These are phyloP conservation scores for Mycetomoellerius zeteki DNA, from an alignment of 1,140 invertebrate species.

Conservation along the genomic window DNA sequence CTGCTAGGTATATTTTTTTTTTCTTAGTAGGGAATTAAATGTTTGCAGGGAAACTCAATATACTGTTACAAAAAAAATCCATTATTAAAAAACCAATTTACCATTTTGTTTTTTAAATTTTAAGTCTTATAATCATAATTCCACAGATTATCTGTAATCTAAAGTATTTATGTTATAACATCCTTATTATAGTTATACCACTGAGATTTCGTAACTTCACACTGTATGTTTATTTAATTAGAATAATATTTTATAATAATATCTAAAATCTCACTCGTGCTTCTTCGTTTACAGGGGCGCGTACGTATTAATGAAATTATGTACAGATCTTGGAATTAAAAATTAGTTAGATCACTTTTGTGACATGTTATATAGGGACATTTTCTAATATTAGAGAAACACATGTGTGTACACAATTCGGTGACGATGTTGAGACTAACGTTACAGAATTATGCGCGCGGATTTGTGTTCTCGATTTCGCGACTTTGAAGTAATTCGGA, in stretches of 20 bases:
- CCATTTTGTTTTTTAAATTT: conserved; percentile 32
- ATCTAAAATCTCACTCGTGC: not conserved
- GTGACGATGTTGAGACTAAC: conserved; percentile 20
- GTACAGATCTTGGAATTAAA: not conserved
- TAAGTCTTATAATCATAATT: conserved; percentile 18
- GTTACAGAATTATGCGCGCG: not conserved
- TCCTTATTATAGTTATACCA: not conserved
- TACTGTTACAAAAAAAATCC: not conserved
- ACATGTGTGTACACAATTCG: not conserved
- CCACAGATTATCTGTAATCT: not conserved
- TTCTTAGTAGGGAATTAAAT: not conserved
- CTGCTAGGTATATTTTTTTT: conserved; percentile 89
- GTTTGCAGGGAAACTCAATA: not conserved
- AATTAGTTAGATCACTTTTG: not conserved
- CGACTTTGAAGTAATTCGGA: conserved; percentile 27
- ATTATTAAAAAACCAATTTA: not conserved
- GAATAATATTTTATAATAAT: not conserved
- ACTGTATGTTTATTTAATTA: not conserved
- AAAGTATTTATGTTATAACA: not conserved
- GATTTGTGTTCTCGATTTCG: not conserved
- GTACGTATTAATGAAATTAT: not conserved
- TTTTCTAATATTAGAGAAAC: conserved; percentile 56
- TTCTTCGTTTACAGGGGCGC: not conserved
- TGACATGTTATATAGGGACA: not conserved
- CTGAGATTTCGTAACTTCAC: not conserved